Evolutionary conservation across 2,113 vertebrate genomes (phyloP).

Genomic region (Myrmecophaga tridactyla): DNA sequence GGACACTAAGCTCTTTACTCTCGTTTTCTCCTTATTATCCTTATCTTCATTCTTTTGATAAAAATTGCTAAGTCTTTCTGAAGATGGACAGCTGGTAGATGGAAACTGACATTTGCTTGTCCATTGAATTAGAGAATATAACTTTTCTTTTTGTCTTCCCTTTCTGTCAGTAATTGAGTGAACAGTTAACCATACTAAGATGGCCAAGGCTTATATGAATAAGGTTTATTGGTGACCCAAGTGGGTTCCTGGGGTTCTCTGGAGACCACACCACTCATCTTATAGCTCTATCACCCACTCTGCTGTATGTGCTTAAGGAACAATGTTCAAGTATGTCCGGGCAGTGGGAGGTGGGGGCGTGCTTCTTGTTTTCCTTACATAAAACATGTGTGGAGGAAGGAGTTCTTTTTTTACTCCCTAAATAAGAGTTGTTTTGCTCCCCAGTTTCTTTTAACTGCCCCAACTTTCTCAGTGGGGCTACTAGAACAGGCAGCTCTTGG

Average conservation of each 20-base stretch:
- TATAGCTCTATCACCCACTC: background rate
- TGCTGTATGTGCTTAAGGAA: constrained; percentile 5
- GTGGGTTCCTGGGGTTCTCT: background rate
- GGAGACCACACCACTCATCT: background rate
- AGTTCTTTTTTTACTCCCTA: background rate
- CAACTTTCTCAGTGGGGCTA: background rate
- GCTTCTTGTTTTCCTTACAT: background rate
- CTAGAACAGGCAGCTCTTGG: constrained; percentile 13
- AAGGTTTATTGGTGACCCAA: background rate
- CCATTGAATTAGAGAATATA: background rate
- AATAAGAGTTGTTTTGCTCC: constrained; percentile 23
- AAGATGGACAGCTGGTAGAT: background rate
- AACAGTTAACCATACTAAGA: background rate
- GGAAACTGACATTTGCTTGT: constrained; percentile 16
- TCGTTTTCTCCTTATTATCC: background rate
- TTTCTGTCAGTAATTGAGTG: constrained; percentile 15
- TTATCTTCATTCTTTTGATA: constrained; percentile 5
- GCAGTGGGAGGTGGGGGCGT: background rate
- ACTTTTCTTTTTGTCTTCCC: constrained; percentile 1
- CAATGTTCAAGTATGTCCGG: background rate
- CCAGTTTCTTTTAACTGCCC: background rate
- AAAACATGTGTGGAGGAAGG: background rate
- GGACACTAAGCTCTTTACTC: background rate
- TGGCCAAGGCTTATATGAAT: background rate
- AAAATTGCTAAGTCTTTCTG: constrained; percentile 36